phyloP scores from a whole-genome alignment of 2,113 vertebrate species.

The Pogona vitticeps region DNA sequence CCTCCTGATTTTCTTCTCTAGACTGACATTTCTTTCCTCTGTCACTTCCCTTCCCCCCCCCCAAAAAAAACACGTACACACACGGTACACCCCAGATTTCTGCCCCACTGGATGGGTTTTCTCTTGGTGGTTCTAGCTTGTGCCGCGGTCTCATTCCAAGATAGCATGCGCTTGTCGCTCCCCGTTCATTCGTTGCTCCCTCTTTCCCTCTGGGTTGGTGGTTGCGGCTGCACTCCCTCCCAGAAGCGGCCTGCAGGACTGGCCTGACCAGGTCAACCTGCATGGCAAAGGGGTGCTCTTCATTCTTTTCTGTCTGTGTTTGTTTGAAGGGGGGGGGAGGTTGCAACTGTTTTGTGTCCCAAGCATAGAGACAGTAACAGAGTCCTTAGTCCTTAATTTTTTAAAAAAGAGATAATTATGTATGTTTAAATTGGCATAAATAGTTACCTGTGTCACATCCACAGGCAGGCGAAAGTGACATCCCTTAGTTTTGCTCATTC shows the following conservation, averaged over 20 bases:
- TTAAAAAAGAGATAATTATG: too few relatives aligned
- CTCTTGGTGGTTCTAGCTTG: too few relatives aligned
- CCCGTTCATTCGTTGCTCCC: too few relatives aligned
- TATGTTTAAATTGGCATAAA: neutral
- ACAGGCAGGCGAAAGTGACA: neutral
- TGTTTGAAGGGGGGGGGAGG: too few relatives aligned
- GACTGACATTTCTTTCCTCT: neutral
- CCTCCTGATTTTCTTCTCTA: neutral
- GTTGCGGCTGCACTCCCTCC: neutral
- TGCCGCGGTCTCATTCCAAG: too few relatives aligned
- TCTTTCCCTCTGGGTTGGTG: neutral
- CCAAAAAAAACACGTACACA: too few relatives aligned
- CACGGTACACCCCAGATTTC: neutral
- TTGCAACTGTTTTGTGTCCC: neutral
- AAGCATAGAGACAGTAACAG: neutral
- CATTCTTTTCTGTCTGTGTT: neutral
- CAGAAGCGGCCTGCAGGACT: neutral
- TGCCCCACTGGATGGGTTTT: neutral
- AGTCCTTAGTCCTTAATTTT: too few relatives aligned
- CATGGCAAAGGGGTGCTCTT: neutral
- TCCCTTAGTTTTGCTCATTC: too few relatives aligned
- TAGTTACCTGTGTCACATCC: too few relatives aligned
- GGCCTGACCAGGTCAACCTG: neutral
- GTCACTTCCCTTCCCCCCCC: neutral
- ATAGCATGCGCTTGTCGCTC: too few relatives aligned